Conservation (phyloP, 35 echinoderm and acorn worm species). For the Strongylocentrotus purpuratus region DNA sequence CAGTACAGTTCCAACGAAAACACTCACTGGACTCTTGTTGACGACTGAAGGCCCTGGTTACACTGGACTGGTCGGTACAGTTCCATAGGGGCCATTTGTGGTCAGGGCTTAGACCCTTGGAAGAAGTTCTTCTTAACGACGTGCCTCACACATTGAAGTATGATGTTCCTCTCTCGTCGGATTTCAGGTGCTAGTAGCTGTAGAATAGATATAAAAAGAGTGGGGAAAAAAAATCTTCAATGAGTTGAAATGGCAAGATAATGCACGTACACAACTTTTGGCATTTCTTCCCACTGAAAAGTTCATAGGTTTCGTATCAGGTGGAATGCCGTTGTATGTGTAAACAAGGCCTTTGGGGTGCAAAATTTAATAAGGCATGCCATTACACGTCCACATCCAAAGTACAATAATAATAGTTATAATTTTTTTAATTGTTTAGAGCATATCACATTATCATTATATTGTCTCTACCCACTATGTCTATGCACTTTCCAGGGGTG, state of each 20-base stretch:
- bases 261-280: no score
- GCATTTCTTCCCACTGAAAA: no score
- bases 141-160: slow-evolving; percentile 84
- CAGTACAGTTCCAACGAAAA: background rate
- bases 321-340: no score
- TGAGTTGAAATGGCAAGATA: background rate
- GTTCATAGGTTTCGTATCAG: no score
- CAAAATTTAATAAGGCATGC: no score
- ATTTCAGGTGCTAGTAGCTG: slow-evolving; percentile 91
- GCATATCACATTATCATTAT: no score
- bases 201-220: slow-evolving; percentile 22
- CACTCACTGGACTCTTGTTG: background rate
- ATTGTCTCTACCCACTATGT: no score
- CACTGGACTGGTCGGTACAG: background rate
- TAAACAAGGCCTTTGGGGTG: no score
- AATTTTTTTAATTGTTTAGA: no score
- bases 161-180: slow-evolving; percentile 71
- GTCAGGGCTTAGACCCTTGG: background rate
- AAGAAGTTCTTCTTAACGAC: slow-evolving; percentile 76
- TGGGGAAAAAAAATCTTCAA: background rate
- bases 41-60: background rate
- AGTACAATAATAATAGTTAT: no score
- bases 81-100: background rate
- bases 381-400: no score
- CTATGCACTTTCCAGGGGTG: no score